Percentiles rank a stretch among this genome's conserved stretches.
These are phyloP conservation scores for Atta colombica DNA, from an alignment of 1,140 invertebrate genomes.

Conservation along the genomic window DNA sequence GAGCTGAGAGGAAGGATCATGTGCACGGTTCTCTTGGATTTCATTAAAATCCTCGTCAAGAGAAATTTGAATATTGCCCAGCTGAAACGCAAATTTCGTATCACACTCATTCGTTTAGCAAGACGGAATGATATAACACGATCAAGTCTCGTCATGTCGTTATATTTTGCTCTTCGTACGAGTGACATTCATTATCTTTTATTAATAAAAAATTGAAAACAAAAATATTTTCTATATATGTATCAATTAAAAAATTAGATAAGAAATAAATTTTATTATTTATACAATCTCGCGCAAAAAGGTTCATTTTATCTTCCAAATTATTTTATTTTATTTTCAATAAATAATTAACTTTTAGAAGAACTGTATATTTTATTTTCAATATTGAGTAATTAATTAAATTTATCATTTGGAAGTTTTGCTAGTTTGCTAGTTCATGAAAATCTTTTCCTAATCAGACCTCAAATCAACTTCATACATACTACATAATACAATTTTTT, in stretches of 20 bases:
- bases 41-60: conserved; percentile 63
- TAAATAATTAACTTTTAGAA: conserved; percentile 8
- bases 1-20: conserved; percentile 35
- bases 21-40: conserved; percentile 26
- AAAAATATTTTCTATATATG: background rate
- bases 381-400: background rate
- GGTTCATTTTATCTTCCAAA: background rate
- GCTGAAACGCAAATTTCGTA: conserved; percentile 4
- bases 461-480: background rate
- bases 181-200: background rate
- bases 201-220: background rate
- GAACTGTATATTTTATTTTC: background rate
- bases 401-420: background rate
- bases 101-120: background rate
- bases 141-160: background rate
- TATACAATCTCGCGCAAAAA: background rate
- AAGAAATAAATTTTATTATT: background rate
- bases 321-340: conserved; percentile 8
- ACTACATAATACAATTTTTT: background rate
- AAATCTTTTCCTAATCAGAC: background rate
- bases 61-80: conserved; percentile 69
- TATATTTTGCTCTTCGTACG: background rate
- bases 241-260: background rate
- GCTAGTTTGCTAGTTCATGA: background rate
- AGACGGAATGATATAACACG: background rate